These are phyloP conservation scores for Drosophila elegans DNA, from an alignment of 1,140 invertebrate species.

Conservation along the genomic window DNA sequence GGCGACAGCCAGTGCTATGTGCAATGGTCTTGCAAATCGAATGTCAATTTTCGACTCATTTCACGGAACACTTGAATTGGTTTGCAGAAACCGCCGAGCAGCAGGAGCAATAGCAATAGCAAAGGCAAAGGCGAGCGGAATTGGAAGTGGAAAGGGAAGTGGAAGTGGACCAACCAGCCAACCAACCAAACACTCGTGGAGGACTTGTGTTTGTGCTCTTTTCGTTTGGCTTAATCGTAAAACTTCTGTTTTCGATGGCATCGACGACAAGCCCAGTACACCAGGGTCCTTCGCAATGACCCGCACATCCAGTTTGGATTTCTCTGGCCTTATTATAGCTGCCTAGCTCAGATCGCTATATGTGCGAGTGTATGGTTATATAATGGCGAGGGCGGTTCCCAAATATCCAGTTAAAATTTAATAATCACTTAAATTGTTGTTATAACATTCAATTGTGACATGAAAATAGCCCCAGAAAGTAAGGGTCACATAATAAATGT, in stretches of 20 bases:
- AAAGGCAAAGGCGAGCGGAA: slow-evolving; percentile 16
- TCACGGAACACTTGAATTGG: slow-evolving; percentile 83
- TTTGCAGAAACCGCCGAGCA: slow-evolving; percentile 50
- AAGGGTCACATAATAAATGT: no score
- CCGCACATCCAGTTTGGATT: slow-evolving; percentile 9
- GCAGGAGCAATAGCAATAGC: not conserved
- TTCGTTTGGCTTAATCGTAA: slow-evolving; percentile 58
- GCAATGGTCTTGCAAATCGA: slow-evolving; percentile 84
- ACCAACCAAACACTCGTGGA: slow-evolving; percentile 1
- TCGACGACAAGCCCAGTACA: slow-evolving; percentile 43
- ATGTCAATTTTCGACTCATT: slow-evolving; percentile 84
- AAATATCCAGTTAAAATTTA: not conserved
- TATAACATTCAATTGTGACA: no score
- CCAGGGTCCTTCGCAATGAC: not conserved
- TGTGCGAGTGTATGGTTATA: slow-evolving; percentile 1
- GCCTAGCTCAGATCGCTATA: slow-evolving; percentile 7
- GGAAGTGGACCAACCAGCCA: not conserved
- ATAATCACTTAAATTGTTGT: no score
- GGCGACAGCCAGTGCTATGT: slow-evolving; percentile 46
- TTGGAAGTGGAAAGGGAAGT: no score
- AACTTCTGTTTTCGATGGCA: slow-evolving; percentile 61
- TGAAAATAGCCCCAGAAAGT: no score
- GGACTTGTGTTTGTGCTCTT: slow-evolving; percentile 38
- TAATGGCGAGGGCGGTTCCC: slow-evolving; percentile 20
- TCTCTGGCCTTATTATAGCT: slow-evolving; percentile 34